phyloP scores from a whole-genome alignment of 2,888 invertebrate species.

The Lepas anatifera region DNA sequence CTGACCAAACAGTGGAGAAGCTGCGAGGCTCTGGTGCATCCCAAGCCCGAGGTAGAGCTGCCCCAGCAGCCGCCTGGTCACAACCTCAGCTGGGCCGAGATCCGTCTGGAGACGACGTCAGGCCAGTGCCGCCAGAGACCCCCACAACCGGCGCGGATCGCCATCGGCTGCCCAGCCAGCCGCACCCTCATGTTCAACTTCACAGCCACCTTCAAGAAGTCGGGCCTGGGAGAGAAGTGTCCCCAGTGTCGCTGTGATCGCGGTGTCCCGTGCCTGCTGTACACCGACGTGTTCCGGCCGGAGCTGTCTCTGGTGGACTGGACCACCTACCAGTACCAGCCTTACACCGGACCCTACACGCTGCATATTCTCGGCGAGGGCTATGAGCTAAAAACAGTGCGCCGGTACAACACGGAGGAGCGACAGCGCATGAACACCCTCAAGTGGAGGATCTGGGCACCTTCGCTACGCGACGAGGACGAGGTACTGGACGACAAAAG shows the following conservation, averaged over 20 bases:
- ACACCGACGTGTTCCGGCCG: background rate
- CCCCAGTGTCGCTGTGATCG: background rate
- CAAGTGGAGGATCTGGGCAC: background rate
- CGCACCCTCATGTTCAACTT: background rate
- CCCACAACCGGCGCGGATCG: background rate
- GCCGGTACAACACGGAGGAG: background rate
- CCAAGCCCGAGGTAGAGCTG: background rate
- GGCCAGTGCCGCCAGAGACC: background rate
- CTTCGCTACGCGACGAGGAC: background rate
- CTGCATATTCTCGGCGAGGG: background rate
- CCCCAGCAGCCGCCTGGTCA: background rate
- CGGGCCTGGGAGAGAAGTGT: background rate
- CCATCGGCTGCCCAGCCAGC: conserved; percentile 5
- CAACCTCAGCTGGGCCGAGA: background rate
- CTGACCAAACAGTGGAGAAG: too few species aligned
- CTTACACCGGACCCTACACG: background rate
- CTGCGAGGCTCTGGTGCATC: background rate
- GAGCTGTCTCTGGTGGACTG: background rate
- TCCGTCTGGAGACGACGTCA: background rate
- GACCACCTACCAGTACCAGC: background rate
- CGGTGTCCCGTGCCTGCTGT: conserved; percentile 3
- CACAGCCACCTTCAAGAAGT: background rate
- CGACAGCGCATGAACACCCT: background rate
- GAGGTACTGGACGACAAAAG: background rate
- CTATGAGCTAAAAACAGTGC: background rate